A percentile compares a stretch with the other conserved stretches of the same genome.
phyloP scores from a whole-genome alignment of 2,797 vertebrate species.

The Chelidonichthys spinosus region DNA sequence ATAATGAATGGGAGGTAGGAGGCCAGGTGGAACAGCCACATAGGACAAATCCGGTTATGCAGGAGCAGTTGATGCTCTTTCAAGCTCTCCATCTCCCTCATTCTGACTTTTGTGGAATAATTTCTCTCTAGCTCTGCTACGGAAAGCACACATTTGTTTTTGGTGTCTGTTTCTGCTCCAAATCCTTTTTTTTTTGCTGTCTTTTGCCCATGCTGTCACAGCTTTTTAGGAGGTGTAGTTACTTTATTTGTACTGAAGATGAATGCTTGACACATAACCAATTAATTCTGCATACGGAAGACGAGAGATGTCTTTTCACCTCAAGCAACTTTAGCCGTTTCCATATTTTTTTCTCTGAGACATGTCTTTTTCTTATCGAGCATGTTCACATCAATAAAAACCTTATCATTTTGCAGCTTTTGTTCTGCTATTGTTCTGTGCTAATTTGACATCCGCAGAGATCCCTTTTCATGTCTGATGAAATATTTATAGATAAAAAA shows the following conservation, averaged over 20 bases:
- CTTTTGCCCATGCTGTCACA: conserved; percentile 39
- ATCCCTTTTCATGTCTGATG: conserved; percentile 47
- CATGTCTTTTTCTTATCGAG: conserved; percentile 15
- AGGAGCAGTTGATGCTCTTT: conserved; percentile 57
- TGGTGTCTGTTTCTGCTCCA: conserved; percentile 40
- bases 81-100: conserved; percentile 35
- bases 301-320: conserved; percentile 59
- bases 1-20: conserved; percentile 68
- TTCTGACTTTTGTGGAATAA: conserved; percentile 61
- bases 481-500: conserved; percentile 58
- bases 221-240: conserved; percentile 36
- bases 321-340: conserved; percentile 16
- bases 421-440: conserved; percentile 36
- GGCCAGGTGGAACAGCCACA: conserved; percentile 74
- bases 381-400: conserved; percentile 31
- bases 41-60: conserved; percentile 78
- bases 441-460: conserved; percentile 56
- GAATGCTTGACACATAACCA: conserved; percentile 63
- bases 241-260: conserved; percentile 52
- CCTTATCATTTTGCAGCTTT: conserved; percentile 31
- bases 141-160: conserved; percentile 56
- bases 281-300: conserved; percentile 58
- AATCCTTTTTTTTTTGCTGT: conserved; percentile 59
- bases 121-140: conserved; percentile 45
- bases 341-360: neutral